Base-by-base conservation (phyloP, 2,888 invertebrate genomes). In the Apamea crenata region DNA sequence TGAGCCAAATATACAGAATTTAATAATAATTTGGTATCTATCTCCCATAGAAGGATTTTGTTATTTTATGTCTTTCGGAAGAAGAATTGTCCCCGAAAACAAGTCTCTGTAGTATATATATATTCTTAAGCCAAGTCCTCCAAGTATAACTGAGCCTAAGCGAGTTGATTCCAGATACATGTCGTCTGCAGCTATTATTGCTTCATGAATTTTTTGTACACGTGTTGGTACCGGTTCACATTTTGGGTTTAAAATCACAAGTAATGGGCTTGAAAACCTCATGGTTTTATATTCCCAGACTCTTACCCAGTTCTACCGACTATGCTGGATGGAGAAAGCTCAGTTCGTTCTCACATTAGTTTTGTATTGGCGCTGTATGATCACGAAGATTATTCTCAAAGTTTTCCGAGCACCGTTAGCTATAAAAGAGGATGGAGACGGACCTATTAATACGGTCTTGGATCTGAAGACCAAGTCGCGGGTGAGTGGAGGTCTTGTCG, bases 301-400 rank as follows among this genome's bases (percentile, higher is more conserved):
- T 74, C 59, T 93, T 73, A 83, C 87, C 86, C 87, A 80, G 86
- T 92, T 92, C 84, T 86, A 88, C 78, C 87, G 89, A 59, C 78
- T 92, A 80, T 87, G 85, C 47, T 95, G 94, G 94, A 90, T 80
- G 74, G 86, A 92, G 82, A 93, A 91, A 87, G 91, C 91, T 87
- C 89, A 87, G 80, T 92, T 90, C 85, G 85, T 95, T 80, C 87
- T 93, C 84, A 82, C 87, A 63, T 85, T 93, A 84, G 81, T 93
- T 77, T 90, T 90, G 71, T 91, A 93, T 84, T 94, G 95, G 94
- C 90, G 91, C 66, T 91, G 87, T 86, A 76, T 90, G 73, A 56
- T 95, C 10, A 91, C 91, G 91, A 90, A 90, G 80, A 80, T 94
- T 65, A 77, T 94, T 66, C 67, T 92, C 56, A 89, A 87, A 59